Evolutionary conservation across 1,140 invertebrate genomes (phyloP).

Genomic region (Saccostrea glomerata): DNA sequence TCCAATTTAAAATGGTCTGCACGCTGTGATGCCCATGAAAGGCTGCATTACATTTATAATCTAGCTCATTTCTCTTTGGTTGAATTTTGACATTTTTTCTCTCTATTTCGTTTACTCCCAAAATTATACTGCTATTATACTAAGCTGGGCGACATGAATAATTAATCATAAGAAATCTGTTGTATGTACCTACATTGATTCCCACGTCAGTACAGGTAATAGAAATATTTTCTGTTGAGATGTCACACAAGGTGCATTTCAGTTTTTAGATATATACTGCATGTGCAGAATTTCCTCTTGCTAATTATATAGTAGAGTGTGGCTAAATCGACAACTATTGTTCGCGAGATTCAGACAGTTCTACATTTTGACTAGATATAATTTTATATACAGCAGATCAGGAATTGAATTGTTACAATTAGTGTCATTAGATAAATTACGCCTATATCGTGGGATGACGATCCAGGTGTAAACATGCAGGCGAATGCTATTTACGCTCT

Average conservation of each 20-base stretch:
- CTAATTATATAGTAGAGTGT: no score
- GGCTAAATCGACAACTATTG: no score
- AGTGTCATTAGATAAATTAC: not conserved
- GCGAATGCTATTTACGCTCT: constrained; percentile 12
- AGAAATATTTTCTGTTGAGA: not conserved
- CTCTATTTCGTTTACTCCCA: not conserved
- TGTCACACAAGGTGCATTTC: constrained; percentile 6
- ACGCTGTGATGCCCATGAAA: constrained; percentile 4
- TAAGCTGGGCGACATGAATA: not conserved
- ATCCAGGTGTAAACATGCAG: constrained; percentile 5
- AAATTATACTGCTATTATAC: not conserved
- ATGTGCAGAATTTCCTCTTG: not conserved
- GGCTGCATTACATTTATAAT: not conserved
- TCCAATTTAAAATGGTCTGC: not conserved
- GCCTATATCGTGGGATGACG: not conserved
- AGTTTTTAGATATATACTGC: not conserved
- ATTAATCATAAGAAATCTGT: not conserved
- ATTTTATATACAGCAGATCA: not conserved
- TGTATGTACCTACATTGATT: not conserved
- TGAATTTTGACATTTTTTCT: not conserved
- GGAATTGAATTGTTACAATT: not conserved
- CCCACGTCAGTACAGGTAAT: not conserved
- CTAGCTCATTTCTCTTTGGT: not conserved
- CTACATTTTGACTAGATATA: not conserved
- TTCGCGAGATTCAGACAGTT: no score